Evolutionary conservation across 2,888 invertebrate species (phyloP).

Genomic region (Apotomis betuletana): DNA sequence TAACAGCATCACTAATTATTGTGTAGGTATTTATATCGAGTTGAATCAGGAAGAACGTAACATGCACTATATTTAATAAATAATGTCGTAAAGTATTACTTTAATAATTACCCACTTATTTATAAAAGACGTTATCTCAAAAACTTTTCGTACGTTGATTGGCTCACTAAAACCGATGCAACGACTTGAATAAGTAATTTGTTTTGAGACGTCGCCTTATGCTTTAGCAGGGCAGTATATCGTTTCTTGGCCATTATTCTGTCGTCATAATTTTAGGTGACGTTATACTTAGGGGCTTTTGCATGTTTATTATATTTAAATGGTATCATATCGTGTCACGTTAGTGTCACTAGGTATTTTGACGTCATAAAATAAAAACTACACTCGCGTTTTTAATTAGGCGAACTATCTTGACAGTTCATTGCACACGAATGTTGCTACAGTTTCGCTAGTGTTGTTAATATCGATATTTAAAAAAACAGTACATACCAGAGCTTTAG

Average conservation of each 20-base stretch:
- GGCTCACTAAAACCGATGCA: background rate
- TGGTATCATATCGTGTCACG: too few species aligned
- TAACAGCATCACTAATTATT: conserved; percentile 25
- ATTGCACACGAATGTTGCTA: too few species aligned
- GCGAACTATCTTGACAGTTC: too few species aligned
- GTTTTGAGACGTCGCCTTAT: background rate
- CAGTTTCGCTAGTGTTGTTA: too few species aligned
- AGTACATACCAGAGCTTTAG: too few species aligned
- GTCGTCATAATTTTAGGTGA: background rate
- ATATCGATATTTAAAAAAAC: too few species aligned
- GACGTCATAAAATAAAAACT: background rate
- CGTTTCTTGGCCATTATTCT: background rate
- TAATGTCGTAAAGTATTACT: too few species aligned
- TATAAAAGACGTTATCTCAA: background rate
- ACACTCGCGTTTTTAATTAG: background rate
- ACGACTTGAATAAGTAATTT: background rate
- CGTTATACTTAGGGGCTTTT: too few species aligned
- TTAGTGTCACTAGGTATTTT: too few species aligned
- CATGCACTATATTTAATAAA: background rate
- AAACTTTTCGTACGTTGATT: background rate
- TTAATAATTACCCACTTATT: background rate
- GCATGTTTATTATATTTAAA: too few species aligned
- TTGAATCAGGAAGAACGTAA: conserved; percentile 14
- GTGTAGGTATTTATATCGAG: background rate
- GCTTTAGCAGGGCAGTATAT: background rate